These are phyloP conservation scores for Choristoneura rosaceana DNA, from an alignment of 2,888 invertebrate species.

Conservation along the genomic window DNA sequence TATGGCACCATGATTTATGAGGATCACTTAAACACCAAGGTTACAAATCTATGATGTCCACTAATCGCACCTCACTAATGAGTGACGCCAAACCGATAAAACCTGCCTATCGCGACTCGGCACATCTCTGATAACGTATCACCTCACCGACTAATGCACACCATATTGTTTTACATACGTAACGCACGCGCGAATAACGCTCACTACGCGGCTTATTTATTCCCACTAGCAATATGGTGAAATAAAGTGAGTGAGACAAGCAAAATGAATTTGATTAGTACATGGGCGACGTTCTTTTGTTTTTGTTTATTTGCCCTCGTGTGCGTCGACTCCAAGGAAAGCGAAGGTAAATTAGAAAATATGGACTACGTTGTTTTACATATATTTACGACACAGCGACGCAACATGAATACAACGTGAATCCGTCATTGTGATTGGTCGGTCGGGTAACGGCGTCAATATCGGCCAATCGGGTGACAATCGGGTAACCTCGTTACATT, in stretches of 20 bases:
- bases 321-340: constrained; percentile 53
- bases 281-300: constrained; percentile 53
- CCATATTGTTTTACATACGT: constrained; percentile 39
- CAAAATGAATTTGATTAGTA: constrained; percentile 26
- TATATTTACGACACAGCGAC: not conserved
- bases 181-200: constrained; percentile 18
- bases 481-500: not conserved
- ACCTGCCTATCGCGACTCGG: constrained; percentile 49
- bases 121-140: constrained; percentile 75
- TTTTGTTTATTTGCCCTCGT: constrained; percentile 58
- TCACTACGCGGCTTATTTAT: constrained; percentile 26
- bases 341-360: constrained; percentile 49
- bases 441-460: not conserved
- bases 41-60: constrained; percentile 54
- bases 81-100: constrained; percentile 65
- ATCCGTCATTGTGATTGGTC: not conserved
- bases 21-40: constrained; percentile 47
- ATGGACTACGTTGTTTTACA: not conserved
- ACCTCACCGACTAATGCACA: constrained; percentile 45
- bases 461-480: not conserved
- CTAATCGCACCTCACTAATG: constrained; percentile 48
- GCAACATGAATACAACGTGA: not conserved
- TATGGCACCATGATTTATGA: not conserved
- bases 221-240: constrained; percentile 21
- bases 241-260: constrained; percentile 32